Evolutionary conservation across 1,140 invertebrate genomes (phyloP).

Genomic region (Ceratoteleas bidentatus): DNA sequence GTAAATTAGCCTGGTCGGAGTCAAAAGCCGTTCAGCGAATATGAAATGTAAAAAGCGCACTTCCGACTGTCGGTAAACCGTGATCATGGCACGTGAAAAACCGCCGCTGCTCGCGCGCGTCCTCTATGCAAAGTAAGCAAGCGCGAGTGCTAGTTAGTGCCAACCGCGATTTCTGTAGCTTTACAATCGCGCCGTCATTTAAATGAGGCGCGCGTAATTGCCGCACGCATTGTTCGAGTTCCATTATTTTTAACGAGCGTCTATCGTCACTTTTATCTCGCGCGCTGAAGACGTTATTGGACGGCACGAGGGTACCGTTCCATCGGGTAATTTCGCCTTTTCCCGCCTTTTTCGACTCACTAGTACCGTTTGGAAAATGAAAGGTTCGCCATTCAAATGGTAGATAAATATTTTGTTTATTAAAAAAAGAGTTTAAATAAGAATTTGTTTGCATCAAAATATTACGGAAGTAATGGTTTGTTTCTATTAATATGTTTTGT

Average conservation of each 20-base stretch:
- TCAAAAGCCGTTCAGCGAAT: slow-evolving; percentile 70
- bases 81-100: slow-evolving; percentile 56
- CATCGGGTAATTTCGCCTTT: slow-evolving; percentile 1
- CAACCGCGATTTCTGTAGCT: slow-evolving; percentile 48
- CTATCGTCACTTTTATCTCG: slow-evolving; percentile 74
- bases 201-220: slow-evolving; percentile 76
- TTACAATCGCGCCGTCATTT: slow-evolving; percentile 67
- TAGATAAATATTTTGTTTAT: too few species aligned
- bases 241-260: slow-evolving; percentile 69
- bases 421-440: too few species aligned
- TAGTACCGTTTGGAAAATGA: too few species aligned
- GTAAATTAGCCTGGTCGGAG: slow-evolving; percentile 58
- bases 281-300: slow-evolving; percentile 50
- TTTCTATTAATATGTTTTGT: too few species aligned
- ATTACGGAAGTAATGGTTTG: too few species aligned
- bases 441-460: too few species aligned
- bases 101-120: slow-evolving; percentile 8
- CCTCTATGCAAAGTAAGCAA: slow-evolving; percentile 58
- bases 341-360: too few species aligned
- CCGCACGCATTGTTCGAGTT: slow-evolving; percentile 73
- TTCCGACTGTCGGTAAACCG: slow-evolving; percentile 54
- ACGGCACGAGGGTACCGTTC: slow-evolving; percentile 35
- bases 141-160: slow-evolving; percentile 45
- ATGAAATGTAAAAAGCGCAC: slow-evolving; percentile 72
- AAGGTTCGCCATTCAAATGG: too few species aligned